Base-by-base conservation (phyloP, 2,113 vertebrate genomes). In the Spea bombifrons region DNA sequence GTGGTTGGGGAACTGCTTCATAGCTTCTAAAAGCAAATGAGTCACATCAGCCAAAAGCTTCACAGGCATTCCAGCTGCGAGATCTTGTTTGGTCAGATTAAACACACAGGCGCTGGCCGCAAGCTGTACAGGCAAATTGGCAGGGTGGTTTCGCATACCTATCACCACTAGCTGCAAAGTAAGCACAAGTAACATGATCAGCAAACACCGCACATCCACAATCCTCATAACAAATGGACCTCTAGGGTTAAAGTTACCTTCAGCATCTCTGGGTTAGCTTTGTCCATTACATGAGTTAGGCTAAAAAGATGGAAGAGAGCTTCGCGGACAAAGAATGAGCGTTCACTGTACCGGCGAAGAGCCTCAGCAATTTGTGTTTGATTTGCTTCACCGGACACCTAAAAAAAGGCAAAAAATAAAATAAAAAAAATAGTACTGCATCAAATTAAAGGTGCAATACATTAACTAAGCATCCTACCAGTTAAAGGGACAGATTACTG, bases 351-450 rank as follows among this genome's bases (percentile, higher is more conserved):
- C 71, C 97, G 92, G 77, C 94, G 95, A 84, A 99, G 82, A 0
- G 97, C 97, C 88, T 99, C 97, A 0, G 96, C 94, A 89, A 99
- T 97, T 89, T 99, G 97, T 13, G 89, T 95, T 89, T 99, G 96
- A 47, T 99, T 99, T 68, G 97, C 97, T 90, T 99, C 97, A 49
- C 97, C 97, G 0, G 97, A 97, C 43, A 99, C 96, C 97, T 99
- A 84, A 44, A 67, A 52, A 64, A 48, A 70, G 46, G 9, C 64
- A 43, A 8, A 30, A 1, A 30, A 30, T 1, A 2, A 30, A 15
- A 63, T 12, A n/a, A 15, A 12, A 15, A 12, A 10, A 63, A 5
- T 63, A 15, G 30, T 30, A 30, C 30, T 30, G 30, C 30, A 30
- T 30, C 30, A 30, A 30, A 30, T 30, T 30, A 30, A 30, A 30